Conservation (phyloP, 1,140 invertebrate genomes). For the Chelonus insularis region DNA sequence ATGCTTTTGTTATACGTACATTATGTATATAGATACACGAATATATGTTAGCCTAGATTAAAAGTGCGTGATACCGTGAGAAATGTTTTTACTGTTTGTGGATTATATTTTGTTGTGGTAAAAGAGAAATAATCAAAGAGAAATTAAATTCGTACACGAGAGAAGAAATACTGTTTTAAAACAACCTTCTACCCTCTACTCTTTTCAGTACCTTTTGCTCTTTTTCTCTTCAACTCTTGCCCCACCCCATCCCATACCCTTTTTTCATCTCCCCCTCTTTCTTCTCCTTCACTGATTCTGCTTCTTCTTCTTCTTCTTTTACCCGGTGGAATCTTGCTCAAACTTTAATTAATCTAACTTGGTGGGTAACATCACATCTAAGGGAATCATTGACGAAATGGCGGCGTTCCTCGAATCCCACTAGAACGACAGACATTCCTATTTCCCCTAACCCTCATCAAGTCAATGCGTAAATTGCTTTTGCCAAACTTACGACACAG, state of each 20-base stretch:
- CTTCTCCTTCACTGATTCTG: neutral
- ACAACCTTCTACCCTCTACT: neutral
- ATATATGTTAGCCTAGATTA: too few species aligned
- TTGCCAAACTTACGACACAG: neutral
- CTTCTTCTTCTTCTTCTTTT: neutral
- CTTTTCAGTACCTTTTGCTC: neutral
- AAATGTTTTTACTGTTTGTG: too few species aligned
- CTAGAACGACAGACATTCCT: neutral
- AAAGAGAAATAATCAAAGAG: too few species aligned
- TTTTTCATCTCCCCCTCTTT: neutral
- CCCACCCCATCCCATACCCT: neutral
- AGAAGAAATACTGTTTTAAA: neutral
- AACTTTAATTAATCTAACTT: constrained; percentile 35
- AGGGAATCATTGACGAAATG: constrained; percentile 8
- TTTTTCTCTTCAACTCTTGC: neutral
- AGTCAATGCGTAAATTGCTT: constrained; percentile 2
- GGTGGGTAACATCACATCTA: constrained; percentile 5
- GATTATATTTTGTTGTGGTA: too few species aligned
- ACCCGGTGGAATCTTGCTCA: constrained; percentile 17
- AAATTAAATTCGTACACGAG: neutral
- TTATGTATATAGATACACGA: too few species aligned
- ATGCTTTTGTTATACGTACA: too few species aligned
- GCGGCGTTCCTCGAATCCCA: constrained; percentile 1
- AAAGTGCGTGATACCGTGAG: too few species aligned
- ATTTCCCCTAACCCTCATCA: neutral